Base-by-base conservation (phyloP, 92 coral and sea anemone species). In the Palythoa grandis region DNA sequence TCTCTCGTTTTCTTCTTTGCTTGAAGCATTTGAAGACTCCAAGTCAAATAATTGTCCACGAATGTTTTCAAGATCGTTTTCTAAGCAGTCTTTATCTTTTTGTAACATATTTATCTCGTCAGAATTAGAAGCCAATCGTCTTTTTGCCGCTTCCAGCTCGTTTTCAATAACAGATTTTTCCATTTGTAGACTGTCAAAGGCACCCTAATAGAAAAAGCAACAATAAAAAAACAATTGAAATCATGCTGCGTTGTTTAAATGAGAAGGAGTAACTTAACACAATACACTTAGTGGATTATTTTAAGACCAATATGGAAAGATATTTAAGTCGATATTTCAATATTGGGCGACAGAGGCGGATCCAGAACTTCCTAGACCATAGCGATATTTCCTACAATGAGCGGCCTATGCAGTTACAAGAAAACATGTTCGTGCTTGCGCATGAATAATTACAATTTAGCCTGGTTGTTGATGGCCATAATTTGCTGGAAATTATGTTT, bases 81-180 rank as follows among this genome's bases (percentile, higher is more conserved):
- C 86, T 54, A 90, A 82, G 70, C 86, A 93, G 19, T 88, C 90
- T 52, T 78, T 90, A 14, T 83, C 88, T 74, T 92, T 82, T 37
- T 76, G 85, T 52, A 91, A 65, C 56, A 84, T 80, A 22, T 91
- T 91, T 29, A 83, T 57, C 35, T 87, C 89, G 50, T 84, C n/a
- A 74, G 87, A 79, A 4, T 76, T 80, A 50, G 79, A 52, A 3
- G 94, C 69, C 22, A 90, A 92, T 22, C 90, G 87, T 79, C 79
- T 88, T 50, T 91, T 87, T 2, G 89, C 75, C 38, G 88, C 87
- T 77, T 84, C 88, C 19, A 94, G 88, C 61, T 92, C 93, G 25
- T 76, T 88, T 75, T 92, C 98, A 9, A 92, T 77, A 15, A 29
- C 78, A 54, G 85, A 79, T 84, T 77, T 92, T 25, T 93, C 93